Evolutionary conservation across 2,113 vertebrate species (phyloP), one percentile per base, ranked within the genome.

Genomic region (Brachyhypopomus occidentalis): DNA sequence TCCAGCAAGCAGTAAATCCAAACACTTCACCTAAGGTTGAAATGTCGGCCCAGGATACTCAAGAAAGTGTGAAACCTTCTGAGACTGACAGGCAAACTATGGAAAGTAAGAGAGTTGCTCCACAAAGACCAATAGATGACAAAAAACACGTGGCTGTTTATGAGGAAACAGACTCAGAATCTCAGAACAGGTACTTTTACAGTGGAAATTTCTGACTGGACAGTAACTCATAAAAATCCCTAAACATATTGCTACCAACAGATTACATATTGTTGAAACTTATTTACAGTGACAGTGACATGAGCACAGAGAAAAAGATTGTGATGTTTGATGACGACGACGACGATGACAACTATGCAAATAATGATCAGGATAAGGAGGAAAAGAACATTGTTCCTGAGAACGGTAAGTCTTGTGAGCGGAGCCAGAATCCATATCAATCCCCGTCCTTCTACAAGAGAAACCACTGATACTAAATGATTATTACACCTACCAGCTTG

Each of bases 351-450:
- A 8, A 2, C 34, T 45, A 77, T 12, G 17, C 27, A 7, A 60
- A 67, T 30, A 25, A 36, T n/a, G 48, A 70, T 22, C 1, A 59
- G 0, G 75, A 75, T 4, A 72, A 84, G 60, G 45, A 16, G 16
- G 55, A 84, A 55, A 73, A 5, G 12, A 70, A 74, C n/a, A 82
- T 87, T 19, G 5, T 84, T 36, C 84, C 89, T 58, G 75, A 85
- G 23, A 88, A 75, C 9, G 92, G 93, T 94, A 59, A 90, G 91
- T 36, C 89, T 88, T 90, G n/a, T 88, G 88, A 58, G 74, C 2
- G 9, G 7, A 52, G 45, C 45, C 23, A 11, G 16, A 3, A 14
- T 14, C 45, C 12, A 52, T 52, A 4, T 41, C n/a, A 58, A 22
- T 23, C 16, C 60, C 8, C 27, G 4, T 19, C 19, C 27, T 67